phyloP scores from a whole-genome alignment of 2,888 invertebrate species.

The Drosophila ustulata region DNA sequence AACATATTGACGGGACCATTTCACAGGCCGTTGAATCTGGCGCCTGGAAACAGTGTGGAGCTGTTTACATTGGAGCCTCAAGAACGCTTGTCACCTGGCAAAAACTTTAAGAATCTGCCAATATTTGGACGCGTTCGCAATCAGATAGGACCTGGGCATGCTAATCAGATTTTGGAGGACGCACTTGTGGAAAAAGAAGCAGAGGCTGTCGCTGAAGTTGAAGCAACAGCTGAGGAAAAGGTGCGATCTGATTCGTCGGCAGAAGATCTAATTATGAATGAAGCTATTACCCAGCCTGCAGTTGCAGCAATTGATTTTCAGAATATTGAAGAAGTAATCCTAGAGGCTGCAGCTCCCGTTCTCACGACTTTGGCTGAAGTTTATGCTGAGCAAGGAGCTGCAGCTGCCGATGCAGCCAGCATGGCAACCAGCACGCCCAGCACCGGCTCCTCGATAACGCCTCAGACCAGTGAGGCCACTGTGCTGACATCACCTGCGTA shows the following conservation, averaged over 20 bases:
- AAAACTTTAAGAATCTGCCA: slow-evolving; percentile 15
- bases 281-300: not conserved
- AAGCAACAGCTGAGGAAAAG: not conserved
- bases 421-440: slow-evolving; percentile 1
- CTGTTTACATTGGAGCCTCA: not conserved
- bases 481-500: not conserved
- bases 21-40: slow-evolving; percentile 4
- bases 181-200: not conserved
- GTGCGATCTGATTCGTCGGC: too few species aligned
- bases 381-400: not conserved
- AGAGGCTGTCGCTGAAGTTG: not conserved
- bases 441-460: not conserved
- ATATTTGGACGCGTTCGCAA: slow-evolving; percentile 10
- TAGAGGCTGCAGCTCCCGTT: not conserved
- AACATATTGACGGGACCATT: slow-evolving; percentile 42
- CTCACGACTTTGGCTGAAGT: not conserved
- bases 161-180: not conserved
- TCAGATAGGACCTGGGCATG: not conserved
- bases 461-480: slow-evolving; percentile 7
- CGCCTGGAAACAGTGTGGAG: slow-evolving; percentile 5
- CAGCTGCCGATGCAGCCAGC: not conserved
- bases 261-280: too few species aligned
- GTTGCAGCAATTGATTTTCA: not conserved
- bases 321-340: not conserved
- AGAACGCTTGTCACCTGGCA: not conserved